phyloP scores from a whole-genome alignment of 2,797 vertebrate genomes.

The Neostethus bicornis region DNA sequence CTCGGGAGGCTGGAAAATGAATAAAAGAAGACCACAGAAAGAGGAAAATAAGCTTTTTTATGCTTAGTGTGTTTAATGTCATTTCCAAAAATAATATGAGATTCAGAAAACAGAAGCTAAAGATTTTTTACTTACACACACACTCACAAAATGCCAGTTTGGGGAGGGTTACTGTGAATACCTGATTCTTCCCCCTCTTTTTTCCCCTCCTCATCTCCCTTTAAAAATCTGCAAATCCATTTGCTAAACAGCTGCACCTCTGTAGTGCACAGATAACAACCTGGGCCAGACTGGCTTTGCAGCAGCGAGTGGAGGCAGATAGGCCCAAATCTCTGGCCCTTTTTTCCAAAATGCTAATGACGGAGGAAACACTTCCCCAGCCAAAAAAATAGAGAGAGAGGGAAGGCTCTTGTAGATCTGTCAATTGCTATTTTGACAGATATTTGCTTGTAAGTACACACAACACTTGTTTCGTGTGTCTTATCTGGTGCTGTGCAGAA shows the following conservation, averaged over 20 bases:
- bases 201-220: slow-evolving; percentile 93
- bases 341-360: slow-evolving; percentile 99
- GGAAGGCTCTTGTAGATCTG: slow-evolving; percentile 98
- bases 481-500: slow-evolving; percentile 99
- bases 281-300: slow-evolving; percentile 97
- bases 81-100: slow-evolving; percentile 94
- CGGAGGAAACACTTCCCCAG: slow-evolving; percentile 95
- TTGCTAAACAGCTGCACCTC: slow-evolving; percentile 99
- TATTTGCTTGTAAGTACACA: slow-evolving; percentile 99
- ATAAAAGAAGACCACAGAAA: slow-evolving; percentile 86
- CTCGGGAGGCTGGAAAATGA: slow-evolving; percentile 93
- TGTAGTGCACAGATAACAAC: slow-evolving; percentile 99
- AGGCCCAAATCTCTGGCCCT: slow-evolving; percentile 99
- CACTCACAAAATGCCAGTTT: slow-evolving; percentile 74
- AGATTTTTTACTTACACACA: slow-evolving; percentile 80
- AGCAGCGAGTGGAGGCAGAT: slow-evolving; percentile 97
- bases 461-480: slow-evolving; percentile 98
- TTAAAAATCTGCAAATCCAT: slow-evolving; percentile 99
- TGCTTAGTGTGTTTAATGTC: slow-evolving; percentile 85
- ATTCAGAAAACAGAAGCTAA: slow-evolving; percentile 88
- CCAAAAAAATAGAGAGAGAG: slow-evolving; percentile 83
- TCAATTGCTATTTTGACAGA: slow-evolving; percentile 99
- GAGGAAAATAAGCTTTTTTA: slow-evolving; percentile 85
- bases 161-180: slow-evolving; percentile 93
- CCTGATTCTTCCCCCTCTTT: slow-evolving; percentile 94